Evolutionary conservation across 2,888 invertebrate genomes (phyloP).

Genomic region (Podotricha telesiphe): DNA sequence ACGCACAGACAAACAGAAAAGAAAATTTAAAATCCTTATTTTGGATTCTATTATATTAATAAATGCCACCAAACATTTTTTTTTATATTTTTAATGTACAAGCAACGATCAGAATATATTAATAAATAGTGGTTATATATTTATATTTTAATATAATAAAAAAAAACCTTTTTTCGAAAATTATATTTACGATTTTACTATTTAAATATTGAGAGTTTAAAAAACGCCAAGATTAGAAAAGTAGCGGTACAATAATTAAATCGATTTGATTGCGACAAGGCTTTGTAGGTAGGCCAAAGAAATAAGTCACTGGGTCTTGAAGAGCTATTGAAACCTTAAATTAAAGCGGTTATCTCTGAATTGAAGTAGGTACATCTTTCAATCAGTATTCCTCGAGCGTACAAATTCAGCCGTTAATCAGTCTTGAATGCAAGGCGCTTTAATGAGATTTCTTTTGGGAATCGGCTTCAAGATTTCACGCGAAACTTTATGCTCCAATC

Average conservation of each 20-base stretch:
- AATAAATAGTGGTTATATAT: too few species aligned
- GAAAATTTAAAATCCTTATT: too few species aligned
- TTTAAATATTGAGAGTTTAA: neutral
- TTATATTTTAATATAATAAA: too few species aligned
- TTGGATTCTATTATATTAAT: too few species aligned
- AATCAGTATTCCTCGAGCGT: constrained; percentile 60
- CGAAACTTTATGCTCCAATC: constrained; percentile 45
- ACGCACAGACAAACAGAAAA: too few species aligned
- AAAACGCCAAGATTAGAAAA: neutral
- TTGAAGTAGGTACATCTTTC: constrained; percentile 49
- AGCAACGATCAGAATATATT: too few species aligned
- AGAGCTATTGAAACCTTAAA: constrained; percentile 39
- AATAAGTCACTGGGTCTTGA: constrained; percentile 23
- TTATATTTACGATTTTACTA: too few species aligned
- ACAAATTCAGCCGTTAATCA: constrained; percentile 62
- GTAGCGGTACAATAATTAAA: neutral
- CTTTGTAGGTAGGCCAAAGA: neutral
- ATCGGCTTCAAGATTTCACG: constrained; percentile 51
- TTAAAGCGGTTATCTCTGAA: constrained; percentile 49
- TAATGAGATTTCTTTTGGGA: constrained; percentile 75
- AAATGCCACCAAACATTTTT: too few species aligned
- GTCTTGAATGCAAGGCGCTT: constrained; percentile 64
- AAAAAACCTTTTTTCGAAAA: too few species aligned
- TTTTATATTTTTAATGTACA: too few species aligned
- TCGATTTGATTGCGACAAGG: neutral